Base-by-base conservation (phyloP, 2,113 vertebrate species). In the Octodon degus region DNA sequence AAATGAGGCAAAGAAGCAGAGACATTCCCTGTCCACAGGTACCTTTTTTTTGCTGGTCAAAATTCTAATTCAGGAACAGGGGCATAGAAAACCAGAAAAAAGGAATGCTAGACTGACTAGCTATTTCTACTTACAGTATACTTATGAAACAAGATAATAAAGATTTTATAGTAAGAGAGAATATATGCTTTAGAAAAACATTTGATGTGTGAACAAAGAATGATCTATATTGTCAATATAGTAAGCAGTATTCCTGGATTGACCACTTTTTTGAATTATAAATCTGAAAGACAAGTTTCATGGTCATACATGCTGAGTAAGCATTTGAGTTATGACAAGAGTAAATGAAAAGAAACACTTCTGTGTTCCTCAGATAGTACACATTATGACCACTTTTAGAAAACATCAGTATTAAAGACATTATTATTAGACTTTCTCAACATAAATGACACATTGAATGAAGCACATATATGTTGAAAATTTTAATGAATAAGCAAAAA, bases 131-230 rank as follows among this genome's bases (percentile, higher is more conserved):
- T 92, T 98, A 74, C 70, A 99, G 9, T 99, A 99, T 99, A 97
- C 60, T 86, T 25, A 99, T 99, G 96, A 99, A 98, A 62, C 97
- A 99, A 90, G 98, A 99, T 95, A 96, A 98, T 50, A 96, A 98
- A 0, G 98, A 68, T 98, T 19, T 97, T 93, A 10, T 99, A 99
- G 80, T 99, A 99, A 90, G 99, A 99, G 97, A 97, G 94, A 97
- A 98, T 98, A 96, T 98, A 98, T 84, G 93, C 2, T 24, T 79
- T 62, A 34, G 34, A 10, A 30, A 11, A 19, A 70, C 1, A 17
- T 11, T 16, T 70, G n/a, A 83, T 81, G 81, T 53, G 40, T 27
- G 4, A 43, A 7, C 25, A 63, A 0, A 24, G 11, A 24, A 34
- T 4, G 7, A 14, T 96, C 14, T 30, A 63, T 93, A 63, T 79